Conservation (phyloP, 1,140 invertebrate genomes). For the Parasteatoda tepidariorum region DNA sequence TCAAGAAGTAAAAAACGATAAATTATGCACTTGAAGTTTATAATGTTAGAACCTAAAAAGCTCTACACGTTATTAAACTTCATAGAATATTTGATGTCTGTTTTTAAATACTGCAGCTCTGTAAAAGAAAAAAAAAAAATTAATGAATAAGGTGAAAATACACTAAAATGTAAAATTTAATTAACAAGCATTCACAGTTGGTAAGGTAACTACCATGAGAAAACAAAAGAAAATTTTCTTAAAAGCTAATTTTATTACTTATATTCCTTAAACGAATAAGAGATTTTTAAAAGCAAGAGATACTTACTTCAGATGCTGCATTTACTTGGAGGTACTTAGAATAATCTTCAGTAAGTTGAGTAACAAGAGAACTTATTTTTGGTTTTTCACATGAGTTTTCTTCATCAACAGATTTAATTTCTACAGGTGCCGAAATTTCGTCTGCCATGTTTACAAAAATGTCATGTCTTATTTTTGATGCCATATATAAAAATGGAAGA, state of each 20-base stretch:
- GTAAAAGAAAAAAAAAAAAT: no score
- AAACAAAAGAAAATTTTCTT: constrained; percentile 2
- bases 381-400: constrained; percentile 6
- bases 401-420: background rate
- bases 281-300: background rate
- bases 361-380: constrained; percentile 10
- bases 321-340: constrained; percentile 52
- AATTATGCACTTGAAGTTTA: no score
- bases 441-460: constrained; percentile 49
- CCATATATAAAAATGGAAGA: background rate
- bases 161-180: no score
- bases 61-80: no score
- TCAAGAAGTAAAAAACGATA: no score
- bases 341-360: constrained; percentile 24
- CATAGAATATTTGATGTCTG: no score
- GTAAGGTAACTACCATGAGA: no score
- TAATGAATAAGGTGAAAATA: no score
- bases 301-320: constrained; percentile 25
- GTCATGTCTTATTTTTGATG: no score
- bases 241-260: background rate
- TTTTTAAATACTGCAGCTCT: no score
- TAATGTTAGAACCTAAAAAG: no score
- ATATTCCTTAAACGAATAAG: background rate
- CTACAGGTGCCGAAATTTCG: background rate
- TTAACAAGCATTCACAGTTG: no score